Conservation (phyloP, 2,888 invertebrate genomes). For the Zygothrica quintamaculata region DNA sequence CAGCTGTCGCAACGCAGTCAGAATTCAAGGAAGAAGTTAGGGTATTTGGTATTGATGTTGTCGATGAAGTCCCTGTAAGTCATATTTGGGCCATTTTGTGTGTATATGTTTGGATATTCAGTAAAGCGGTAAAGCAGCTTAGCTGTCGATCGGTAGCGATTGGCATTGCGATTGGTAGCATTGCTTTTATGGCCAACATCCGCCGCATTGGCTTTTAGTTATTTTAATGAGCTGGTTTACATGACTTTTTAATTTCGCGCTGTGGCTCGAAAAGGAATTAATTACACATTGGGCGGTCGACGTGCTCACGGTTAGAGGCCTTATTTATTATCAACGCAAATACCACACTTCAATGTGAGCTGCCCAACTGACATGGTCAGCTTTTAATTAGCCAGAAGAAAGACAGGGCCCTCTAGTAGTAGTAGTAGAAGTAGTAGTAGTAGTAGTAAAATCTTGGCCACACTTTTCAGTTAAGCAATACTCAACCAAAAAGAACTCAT, state of each 20-base stretch:
- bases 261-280: conserved; percentile 83
- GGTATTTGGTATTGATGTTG: background rate
- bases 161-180: conserved; percentile 38
- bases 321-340: conserved; percentile 71
- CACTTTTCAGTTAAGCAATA: conserved; percentile 56
- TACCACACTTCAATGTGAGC: conserved; percentile 74
- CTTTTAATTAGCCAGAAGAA: conserved; percentile 66
- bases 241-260: conserved; percentile 85
- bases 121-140: conserved; percentile 60
- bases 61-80: conserved; percentile 31
- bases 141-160: conserved; percentile 44
- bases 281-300: conserved; percentile 84
- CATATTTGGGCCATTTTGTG: conserved; percentile 65
- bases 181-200: conserved; percentile 64
- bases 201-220: conserved; percentile 65
- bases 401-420: conserved; percentile 8
- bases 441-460: conserved; percentile 45
- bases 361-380: conserved; percentile 73
- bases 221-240: conserved; percentile 85
- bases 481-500: too few relatives aligned
- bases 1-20: conserved; percentile 11
- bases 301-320: conserved; percentile 44
- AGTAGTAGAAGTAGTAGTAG: too few relatives aligned
- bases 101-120: too few relatives aligned
- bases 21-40: conserved; percentile 3